Conservation (phyloP, 2,113 vertebrate species). For the Hipposideros armiger region DNA sequence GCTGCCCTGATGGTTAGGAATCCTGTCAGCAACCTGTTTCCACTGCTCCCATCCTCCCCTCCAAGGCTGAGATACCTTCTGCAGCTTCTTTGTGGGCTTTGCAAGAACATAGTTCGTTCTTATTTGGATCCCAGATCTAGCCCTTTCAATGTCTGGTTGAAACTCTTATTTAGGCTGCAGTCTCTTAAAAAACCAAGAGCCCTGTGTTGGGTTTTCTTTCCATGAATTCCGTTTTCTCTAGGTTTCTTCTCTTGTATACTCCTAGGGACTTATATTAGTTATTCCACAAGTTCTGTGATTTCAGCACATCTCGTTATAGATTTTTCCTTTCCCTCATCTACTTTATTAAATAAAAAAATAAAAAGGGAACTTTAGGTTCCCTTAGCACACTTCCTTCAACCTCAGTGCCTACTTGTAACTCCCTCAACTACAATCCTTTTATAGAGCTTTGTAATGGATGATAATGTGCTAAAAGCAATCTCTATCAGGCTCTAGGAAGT, state of each 20-base stretch:
- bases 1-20: not conserved
- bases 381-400: not conserved
- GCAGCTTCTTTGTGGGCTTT: not conserved
- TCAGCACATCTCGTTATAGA: not conserved
- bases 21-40: not conserved
- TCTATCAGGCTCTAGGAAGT: slow-evolving; percentile 9
- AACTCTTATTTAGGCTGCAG: not conserved
- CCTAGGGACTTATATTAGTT: not conserved
- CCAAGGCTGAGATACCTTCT: not conserved
- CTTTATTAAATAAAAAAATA: slow-evolving; percentile 17
- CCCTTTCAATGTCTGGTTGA: not conserved
- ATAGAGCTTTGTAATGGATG: slow-evolving; percentile 29
- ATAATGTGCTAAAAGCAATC: slow-evolving; percentile 60
- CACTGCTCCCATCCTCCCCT: not conserved
- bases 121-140: not conserved
- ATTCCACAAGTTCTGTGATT: not conserved
- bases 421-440: not conserved
- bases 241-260: not conserved
- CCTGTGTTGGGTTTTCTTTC: not conserved
- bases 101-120: not conserved
- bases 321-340: not conserved
- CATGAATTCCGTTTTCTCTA: not conserved
- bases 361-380: not conserved
- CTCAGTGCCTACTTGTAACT: slow-evolving; percentile 5
- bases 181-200: not conserved